Evolutionary conservation across 30 jellyfish, hydroid and myxozoan species (phyloP), one percentile per base, ranked within the genome.

Genomic region (Aurelia aurita complex sp. Pacific): DNA sequence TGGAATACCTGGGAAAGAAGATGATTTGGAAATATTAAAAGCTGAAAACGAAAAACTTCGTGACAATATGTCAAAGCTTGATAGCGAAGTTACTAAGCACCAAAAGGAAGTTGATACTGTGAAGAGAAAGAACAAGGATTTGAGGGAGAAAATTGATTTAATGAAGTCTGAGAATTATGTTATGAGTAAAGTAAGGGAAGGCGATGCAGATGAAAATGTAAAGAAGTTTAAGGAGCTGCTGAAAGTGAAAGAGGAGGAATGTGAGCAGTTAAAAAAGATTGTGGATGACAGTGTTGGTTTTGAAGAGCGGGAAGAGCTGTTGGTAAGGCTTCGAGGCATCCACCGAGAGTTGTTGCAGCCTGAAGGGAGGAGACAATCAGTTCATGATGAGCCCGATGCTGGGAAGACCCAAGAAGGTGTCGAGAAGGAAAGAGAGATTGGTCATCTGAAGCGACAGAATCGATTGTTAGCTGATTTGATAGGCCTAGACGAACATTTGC

Each of bases 301-400:
- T 51, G 90, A 65, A 13, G 88, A 70, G 50, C 77, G 88, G 34
- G 94, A 82, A 34, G 85, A 79, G 60, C 86, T 79, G 15, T 73
- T 74, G 10, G 81, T 35, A 9, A 81, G 91, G 50, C 35, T 91
- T 79, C 75, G 85, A 40, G 87, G 77, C 11, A 64, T 76, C 38
- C 90, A 90, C 53, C 64, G 85, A 18, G 87, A 90, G 52, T 51
- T 82, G 54, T 64, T 91, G 75, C 83, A 73, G 35, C 77, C 88
- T 19, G 89, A 78, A 6, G 77, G 23, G 5, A 42, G 19, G 19
- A 77, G 19, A 15, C 80, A 42, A 19, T 79, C 65, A 40, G 65
- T 33, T 23, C 15, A 11, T 5, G 73, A 55, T 53, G 29, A 53
- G 29, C 38, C 73, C 7, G 85, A 53, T n/a, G 8, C 10, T 6